Base-by-base conservation (phyloP, 2,797 vertebrate species). In the Atherinosoma microstoma region DNA sequence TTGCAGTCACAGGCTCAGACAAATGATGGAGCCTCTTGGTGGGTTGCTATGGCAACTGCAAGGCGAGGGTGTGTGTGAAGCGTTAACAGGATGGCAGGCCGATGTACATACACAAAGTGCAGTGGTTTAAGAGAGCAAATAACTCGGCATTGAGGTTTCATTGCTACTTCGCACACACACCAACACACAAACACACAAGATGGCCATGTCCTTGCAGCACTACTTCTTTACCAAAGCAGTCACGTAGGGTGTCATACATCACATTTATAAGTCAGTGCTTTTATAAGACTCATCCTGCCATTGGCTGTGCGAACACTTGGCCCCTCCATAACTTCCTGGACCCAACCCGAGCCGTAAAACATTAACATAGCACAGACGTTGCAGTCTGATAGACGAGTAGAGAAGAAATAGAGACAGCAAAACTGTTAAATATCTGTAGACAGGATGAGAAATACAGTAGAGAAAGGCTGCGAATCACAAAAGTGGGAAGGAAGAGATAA, bases 1-100 rank as follows among this genome's bases (percentile, higher is more conserved):
- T 75, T 62, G 78, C 57, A 72, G 81, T 90, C 89, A 92, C 86
- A 85, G 79, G 75, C 83, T 18, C 84, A 89, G 86, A 89, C 84
- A 84, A 86, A 89, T 84, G 88, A 91, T 84, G 69, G 86, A 93
- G 88, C 83, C 89, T 92, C 87, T 83, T 77, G 83, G 81, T 88
- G 81, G 11, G 93, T 95, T 94, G 82, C 91, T 91, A 93, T 93
- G 85, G 94, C 92, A 95, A 95, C 94, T 89, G 83, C 75, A 82
- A 81, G 73, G 59, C 68, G 56, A 73, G 40, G 60, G 67, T 9
- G 38, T 42, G 24, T 58, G 40, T 64, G 45, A 83, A 84, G 84
- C 1, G 32, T 87, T 82, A 89, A 88, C 30, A 12, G 75, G 79
- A 73, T 64, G 79, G 71, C 69, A 86, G 77, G 79, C 68, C 58